phyloP scores from a whole-genome alignment of 2,113 vertebrate genomes.

The Saguinus midas region DNA sequence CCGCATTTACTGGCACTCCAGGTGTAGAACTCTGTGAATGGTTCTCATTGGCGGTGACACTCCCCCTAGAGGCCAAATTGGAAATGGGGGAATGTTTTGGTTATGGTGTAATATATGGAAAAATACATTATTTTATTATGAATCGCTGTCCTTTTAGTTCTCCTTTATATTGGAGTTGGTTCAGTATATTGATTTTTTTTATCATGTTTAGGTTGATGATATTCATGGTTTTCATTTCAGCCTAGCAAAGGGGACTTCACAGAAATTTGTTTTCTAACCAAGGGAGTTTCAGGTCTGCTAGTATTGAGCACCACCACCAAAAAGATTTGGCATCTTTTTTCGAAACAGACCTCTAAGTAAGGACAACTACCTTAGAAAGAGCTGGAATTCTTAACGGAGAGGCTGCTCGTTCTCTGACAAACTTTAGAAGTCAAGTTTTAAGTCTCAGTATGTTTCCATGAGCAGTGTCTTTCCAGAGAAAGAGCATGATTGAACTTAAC shows the following conservation, averaged over 20 bases:
- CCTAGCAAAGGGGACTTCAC: background rate
- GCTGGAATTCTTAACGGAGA: background rate
- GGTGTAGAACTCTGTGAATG: background rate
- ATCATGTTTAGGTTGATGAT: constrained; percentile 13
- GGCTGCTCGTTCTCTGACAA: background rate
- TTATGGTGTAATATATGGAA: background rate
- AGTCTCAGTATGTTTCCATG: background rate
- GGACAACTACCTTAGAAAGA: background rate
- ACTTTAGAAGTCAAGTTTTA: background rate
- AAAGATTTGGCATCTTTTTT: constrained; percentile 11
- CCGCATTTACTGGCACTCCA: background rate
- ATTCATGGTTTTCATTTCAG: constrained; percentile 7
- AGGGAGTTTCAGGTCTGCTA: background rate
- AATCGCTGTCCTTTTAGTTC: constrained; percentile 21
- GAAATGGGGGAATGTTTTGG: background rate
- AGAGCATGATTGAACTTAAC: background rate
- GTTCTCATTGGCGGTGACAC: background rate
- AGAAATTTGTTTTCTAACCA: constrained; percentile 18
- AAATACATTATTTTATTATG: constrained; percentile 19
- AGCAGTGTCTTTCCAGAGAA: background rate
- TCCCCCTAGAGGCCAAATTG: constrained; percentile 29
- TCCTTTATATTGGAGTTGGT: background rate
- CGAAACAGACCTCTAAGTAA: constrained; percentile 14
- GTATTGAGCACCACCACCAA: background rate
- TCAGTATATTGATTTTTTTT: background rate